Evolutionary conservation across 2,888 invertebrate genomes (phyloP).

Genomic region (Thymelicus sylvestris): DNA sequence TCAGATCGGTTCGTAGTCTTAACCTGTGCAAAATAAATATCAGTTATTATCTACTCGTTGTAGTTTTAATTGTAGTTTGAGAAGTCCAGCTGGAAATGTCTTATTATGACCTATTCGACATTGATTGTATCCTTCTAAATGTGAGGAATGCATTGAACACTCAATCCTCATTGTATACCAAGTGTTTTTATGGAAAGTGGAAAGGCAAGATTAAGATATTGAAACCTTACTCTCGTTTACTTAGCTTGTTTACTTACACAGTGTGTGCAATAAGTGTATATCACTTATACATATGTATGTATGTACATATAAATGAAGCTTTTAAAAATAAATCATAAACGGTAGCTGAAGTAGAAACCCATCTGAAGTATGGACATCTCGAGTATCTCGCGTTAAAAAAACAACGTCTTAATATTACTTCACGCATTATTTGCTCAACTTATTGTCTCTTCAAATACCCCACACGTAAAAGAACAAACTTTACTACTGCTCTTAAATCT

Average conservation of each 20-base stretch:
- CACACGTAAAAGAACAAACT: slow-evolving; percentile 36
- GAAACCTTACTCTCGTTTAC: neutral
- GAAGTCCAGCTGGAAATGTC: too few species aligned
- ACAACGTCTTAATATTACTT: slow-evolving; percentile 40
- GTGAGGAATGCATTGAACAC: too few species aligned
- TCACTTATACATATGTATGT: neutral
- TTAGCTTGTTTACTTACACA: neutral
- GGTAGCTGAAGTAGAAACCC: slow-evolving; percentile 21
- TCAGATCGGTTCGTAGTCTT: too few species aligned
- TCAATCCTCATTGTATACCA: too few species aligned
- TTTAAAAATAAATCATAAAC: slow-evolving; percentile 26
- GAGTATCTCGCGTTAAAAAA: slow-evolving; percentile 32
- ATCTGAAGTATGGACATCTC: slow-evolving; percentile 18
- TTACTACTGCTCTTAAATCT: slow-evolving; percentile 11
- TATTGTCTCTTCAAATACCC: slow-evolving; percentile 41
- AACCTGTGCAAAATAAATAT: too few species aligned
- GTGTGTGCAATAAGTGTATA: neutral
- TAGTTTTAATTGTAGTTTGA: too few species aligned
- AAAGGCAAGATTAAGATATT: neutral
- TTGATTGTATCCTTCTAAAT: neutral
- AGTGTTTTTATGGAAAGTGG: neutral
- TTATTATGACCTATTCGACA: too few species aligned
- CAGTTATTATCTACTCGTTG: too few species aligned
- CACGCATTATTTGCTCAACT: slow-evolving; percentile 38
- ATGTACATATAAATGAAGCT: slow-evolving; percentile 4